A percentile compares a stretch with the other conserved stretches of the same genome.
Evolutionary conservation across 2,888 invertebrate genomes (phyloP).

Genomic region (Athripsodes cinereus): DNA sequence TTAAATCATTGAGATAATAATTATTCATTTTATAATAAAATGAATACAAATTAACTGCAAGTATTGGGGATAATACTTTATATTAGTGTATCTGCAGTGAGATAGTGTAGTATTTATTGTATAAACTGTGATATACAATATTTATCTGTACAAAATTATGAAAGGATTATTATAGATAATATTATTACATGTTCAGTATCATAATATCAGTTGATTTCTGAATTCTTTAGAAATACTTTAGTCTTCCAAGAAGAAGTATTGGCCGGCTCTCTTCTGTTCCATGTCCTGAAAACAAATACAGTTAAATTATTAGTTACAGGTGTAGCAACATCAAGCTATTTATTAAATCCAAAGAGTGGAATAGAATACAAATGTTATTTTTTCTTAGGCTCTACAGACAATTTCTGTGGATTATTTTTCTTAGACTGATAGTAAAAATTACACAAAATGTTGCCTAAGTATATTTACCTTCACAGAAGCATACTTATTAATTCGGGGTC

Average conservation of each 20-base stretch:
- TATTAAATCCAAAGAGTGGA: too few species aligned
- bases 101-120: too few species aligned
- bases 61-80: too few species aligned
- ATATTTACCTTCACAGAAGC: conserved; percentile 81
- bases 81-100: too few species aligned
- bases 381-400: too few species aligned
- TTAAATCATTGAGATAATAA: too few species aligned
- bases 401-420: too few species aligned
- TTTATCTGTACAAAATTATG: background rate
- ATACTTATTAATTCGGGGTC: conserved; percentile 96
- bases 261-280: conserved; percentile 95
- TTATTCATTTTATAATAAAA: too few species aligned
- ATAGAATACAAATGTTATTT: too few species aligned
- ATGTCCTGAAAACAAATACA: conserved; percentile 62
- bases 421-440: background rate
- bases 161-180: background rate
- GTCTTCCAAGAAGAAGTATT: conserved; percentile 99
- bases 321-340: too few species aligned
- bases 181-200: background rate
- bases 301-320: too few species aligned
- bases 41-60: too few species aligned
- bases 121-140: background rate
- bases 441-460: background rate
- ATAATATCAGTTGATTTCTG: background rate
- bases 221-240: conserved; percentile 37